These are phyloP conservation scores for Rhabditophanes sp. DNA, from an alignment of 2,888 invertebrate genomes.

Conservation along the genomic window DNA sequence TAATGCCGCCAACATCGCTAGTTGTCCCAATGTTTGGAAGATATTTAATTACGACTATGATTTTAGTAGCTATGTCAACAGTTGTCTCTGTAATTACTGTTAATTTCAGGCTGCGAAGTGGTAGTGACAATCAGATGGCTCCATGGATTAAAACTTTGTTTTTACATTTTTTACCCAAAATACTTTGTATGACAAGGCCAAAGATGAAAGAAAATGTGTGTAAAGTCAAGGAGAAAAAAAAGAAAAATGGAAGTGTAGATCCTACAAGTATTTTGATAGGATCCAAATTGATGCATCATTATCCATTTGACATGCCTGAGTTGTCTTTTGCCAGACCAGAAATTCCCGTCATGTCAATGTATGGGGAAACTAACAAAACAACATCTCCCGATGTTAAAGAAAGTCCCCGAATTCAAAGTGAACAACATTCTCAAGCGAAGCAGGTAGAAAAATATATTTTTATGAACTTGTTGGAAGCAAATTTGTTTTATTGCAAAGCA, in stretches of 20 bases:
- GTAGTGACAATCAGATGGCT: constrained; percentile 42
- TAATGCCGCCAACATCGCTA: constrained; percentile 40
- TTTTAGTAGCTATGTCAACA: constrained; percentile 38
- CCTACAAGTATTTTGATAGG: constrained; percentile 1
- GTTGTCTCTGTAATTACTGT: constrained; percentile 25
- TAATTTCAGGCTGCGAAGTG: constrained; percentile 41
- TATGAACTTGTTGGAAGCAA: neutral
- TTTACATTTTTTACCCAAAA: constrained; percentile 32
- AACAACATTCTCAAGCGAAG: constrained; percentile 1
- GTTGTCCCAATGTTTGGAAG: constrained; percentile 45
- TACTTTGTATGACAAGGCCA: constrained; percentile 33
- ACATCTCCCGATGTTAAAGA: constrained; percentile 6
- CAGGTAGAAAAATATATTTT: neutral
- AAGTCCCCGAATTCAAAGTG: constrained; percentile 1
- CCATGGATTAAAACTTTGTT: constrained; percentile 40
- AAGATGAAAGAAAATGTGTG: too few relatives aligned
- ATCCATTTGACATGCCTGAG: too few relatives aligned
- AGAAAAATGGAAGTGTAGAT: constrained; percentile 12
- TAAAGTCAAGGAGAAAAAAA: too few relatives aligned
- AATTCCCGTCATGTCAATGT: too few relatives aligned
- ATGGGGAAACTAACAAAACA: too few relatives aligned
- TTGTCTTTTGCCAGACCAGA: too few relatives aligned
- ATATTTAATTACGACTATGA: constrained; percentile 43
- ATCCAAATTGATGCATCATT: too few relatives aligned
- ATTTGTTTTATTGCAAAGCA: constrained; percentile 41